These are phyloP conservation scores for Isichthys henryi DNA, from an alignment of 2,113 vertebrate genomes.

Conservation along the genomic window DNA sequence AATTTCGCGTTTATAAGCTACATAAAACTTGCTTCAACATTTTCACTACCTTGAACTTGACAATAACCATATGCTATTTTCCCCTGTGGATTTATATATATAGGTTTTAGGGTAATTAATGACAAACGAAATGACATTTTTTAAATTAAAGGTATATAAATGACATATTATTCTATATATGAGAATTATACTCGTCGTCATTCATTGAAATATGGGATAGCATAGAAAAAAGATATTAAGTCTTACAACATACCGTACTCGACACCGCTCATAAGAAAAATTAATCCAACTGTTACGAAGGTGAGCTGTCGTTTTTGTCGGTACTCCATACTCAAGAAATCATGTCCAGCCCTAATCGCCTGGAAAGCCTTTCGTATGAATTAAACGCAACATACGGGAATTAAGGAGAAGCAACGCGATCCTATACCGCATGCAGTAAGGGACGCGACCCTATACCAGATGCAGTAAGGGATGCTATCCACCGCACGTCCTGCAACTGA, in stretches of 20 bases:
- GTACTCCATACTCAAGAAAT: slow-evolving; percentile 46
- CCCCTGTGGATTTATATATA: not conserved
- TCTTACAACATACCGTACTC: slow-evolving; percentile 63
- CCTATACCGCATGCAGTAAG: no score
- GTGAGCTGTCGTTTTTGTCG: slow-evolving; percentile 58
- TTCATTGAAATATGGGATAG: not conserved
- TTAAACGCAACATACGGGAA: not conserved
- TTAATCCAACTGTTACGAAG: slow-evolving; percentile 60
- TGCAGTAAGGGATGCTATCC: not conserved
- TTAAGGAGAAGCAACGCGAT: not conserved
- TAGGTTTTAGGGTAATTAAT: not conserved
- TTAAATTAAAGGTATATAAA: not conserved
- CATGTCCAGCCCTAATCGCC: not conserved
- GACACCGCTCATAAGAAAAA: slow-evolving; percentile 69
- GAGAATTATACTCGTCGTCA: not conserved
- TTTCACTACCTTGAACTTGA: not conserved
- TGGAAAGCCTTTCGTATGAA: not conserved
- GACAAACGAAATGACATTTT: not conserved
- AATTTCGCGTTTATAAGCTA: not conserved
- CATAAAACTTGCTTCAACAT: not conserved
- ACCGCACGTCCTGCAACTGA: not conserved
- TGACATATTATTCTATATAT: not conserved
- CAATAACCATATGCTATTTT: not conserved
- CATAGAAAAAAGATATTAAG: not conserved
- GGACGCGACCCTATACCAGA: no score